Conservation (phyloP, 2,888 invertebrate species). For the Selenia dentaria region DNA sequence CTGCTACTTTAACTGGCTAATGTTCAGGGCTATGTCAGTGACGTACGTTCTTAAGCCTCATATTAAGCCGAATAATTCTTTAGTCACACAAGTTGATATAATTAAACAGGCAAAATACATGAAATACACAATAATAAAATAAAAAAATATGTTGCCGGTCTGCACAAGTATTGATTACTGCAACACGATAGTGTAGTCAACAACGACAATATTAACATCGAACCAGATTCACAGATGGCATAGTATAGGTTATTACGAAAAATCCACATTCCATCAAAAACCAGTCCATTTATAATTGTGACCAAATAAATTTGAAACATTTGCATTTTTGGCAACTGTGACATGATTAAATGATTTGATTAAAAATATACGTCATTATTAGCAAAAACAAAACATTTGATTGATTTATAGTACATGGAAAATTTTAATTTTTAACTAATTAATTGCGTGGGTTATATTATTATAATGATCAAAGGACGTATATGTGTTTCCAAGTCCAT, state of each 20-base stretch:
- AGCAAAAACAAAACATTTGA: slow-evolving; percentile 12
- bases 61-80: too few species aligned
- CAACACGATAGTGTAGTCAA: slow-evolving; percentile 38
- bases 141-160: background rate
- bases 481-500: too few species aligned
- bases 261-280: slow-evolving; percentile 45
- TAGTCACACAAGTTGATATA: too few species aligned
- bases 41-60: too few species aligned
- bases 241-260: slow-evolving; percentile 33
- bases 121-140: background rate
- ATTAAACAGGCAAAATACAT: background rate
- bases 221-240: slow-evolving; percentile 31
- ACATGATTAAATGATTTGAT: slow-evolving; percentile 25
- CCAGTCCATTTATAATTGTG: slow-evolving; percentile 40
- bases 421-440: too few species aligned
- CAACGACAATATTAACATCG: slow-evolving; percentile 17
- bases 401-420: too few species aligned
- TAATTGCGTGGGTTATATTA: too few species aligned
- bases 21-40: too few species aligned
- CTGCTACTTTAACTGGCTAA: too few species aligned
- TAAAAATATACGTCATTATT: slow-evolving; percentile 15
- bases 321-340: slow-evolving; percentile 39
- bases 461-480: too few species aligned
- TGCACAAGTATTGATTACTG: slow-evolving; percentile 27
- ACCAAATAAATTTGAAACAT: slow-evolving; percentile 40